These are phyloP conservation scores for Lagorchestes hirsutus DNA, from an alignment of 2,797 vertebrate genomes.

Conservation along the genomic window DNA sequence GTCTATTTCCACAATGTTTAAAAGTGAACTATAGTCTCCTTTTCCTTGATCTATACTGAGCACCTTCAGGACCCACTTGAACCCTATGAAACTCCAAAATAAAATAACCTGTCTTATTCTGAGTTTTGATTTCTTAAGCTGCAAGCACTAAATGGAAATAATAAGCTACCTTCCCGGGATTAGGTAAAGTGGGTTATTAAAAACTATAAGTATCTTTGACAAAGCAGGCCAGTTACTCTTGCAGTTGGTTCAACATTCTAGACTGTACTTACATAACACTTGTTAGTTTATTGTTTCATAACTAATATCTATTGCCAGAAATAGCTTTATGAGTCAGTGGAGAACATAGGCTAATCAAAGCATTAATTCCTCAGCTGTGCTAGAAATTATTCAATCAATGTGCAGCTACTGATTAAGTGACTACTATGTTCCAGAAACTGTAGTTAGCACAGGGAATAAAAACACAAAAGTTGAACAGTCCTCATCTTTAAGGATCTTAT, in stretches of 20 bases:
- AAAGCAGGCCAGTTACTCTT: not conserved
- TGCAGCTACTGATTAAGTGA: not conserved
- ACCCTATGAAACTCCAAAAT: not conserved
- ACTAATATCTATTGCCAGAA: not conserved
- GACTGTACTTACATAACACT: not conserved
- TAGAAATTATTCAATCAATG: not conserved
- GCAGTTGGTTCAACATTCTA: not conserved
- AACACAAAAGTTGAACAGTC: not conserved
- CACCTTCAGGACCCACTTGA: not conserved
- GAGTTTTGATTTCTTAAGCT: not conserved
- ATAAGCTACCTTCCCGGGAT: not conserved
- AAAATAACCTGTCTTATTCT: not conserved
- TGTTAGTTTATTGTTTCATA: not conserved
- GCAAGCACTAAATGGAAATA: not conserved
- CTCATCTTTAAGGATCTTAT: not conserved
- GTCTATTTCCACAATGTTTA: not conserved
- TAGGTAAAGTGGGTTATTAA: not conserved
- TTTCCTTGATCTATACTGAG: not conserved
- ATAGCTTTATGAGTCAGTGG: not conserved
- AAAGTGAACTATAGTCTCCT: not conserved
- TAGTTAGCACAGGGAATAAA: not conserved
- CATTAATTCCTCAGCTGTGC: not conserved
- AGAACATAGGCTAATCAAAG: not conserved
- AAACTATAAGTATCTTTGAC: not conserved
- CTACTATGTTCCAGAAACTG: not conserved